Evolutionary conservation across 2,888 invertebrate genomes (phyloP).

Genomic region (Gymnosoma rotundatum): DNA sequence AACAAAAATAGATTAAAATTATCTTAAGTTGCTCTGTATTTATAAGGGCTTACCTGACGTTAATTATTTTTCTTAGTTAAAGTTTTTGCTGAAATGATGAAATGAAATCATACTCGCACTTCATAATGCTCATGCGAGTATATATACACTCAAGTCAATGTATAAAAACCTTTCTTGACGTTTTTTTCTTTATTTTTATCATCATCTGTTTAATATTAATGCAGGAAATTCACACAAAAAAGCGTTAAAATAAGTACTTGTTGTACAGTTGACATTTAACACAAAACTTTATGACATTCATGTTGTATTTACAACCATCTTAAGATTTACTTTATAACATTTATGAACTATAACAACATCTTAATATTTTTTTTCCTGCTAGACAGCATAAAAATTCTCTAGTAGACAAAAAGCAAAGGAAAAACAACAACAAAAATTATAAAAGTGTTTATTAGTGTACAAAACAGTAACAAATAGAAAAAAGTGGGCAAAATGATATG

Average conservation of each 20-base stretch:
- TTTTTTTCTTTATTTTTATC: neutral
- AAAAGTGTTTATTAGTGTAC: neutral
- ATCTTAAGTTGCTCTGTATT: neutral
- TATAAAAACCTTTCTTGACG: neutral
- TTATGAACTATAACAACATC: constrained; percentile 60
- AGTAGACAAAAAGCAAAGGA: too few relatives aligned
- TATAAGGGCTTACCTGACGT: neutral
- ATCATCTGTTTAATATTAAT: constrained; percentile 23
- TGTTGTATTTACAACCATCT: constrained; percentile 55
- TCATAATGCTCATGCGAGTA: neutral
- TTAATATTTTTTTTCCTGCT: constrained; percentile 52
- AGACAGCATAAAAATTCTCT: constrained; percentile 25
- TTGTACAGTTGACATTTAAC: constrained; percentile 56
- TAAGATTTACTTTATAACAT: constrained; percentile 57
- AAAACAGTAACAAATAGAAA: constrained; percentile 14
- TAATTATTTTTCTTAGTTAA: neutral
- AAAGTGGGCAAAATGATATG: neutral
- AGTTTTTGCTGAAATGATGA: neutral
- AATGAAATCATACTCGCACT: neutral
- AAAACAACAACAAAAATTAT: neutral
- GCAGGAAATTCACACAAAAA: neutral
- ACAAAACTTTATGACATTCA: constrained; percentile 61
- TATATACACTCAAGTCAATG: neutral
- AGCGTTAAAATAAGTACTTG: constrained; percentile 11
- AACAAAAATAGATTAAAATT: neutral